Conservation (phyloP, 2,888 invertebrate genomes). For the Cordilura impudica region DNA sequence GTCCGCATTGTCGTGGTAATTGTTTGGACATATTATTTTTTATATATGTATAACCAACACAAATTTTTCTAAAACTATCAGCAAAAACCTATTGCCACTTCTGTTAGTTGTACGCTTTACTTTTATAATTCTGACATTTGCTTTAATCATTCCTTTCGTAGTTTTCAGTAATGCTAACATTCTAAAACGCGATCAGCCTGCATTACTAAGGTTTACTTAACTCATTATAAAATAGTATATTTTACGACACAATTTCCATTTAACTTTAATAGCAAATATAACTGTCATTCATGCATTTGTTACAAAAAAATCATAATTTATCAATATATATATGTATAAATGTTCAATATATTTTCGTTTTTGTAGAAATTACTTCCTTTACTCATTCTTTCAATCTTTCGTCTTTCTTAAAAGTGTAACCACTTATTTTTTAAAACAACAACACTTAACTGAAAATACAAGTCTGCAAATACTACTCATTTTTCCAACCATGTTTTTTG, state of each 20-base stretch:
- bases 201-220: too few species aligned
- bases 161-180: background rate
- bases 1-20: constrained; percentile 52
- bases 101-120: background rate
- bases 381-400: too few species aligned
- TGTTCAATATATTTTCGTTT: too few species aligned
- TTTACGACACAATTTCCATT: too few species aligned
- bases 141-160: background rate
- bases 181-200: too few species aligned
- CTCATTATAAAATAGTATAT: too few species aligned
- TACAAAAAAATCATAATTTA: too few species aligned
- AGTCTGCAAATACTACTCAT: background rate
- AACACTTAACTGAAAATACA: background rate
- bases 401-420: background rate
- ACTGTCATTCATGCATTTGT: too few species aligned
- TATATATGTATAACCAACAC: background rate
- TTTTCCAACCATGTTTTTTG: constrained; percentile 27
- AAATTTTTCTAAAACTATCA: background rate
- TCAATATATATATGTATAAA: too few species aligned
- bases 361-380: too few species aligned
- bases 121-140: background rate
- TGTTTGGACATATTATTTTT: constrained; percentile 41
- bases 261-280: too few species aligned
- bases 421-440: background rate
- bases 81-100: background rate